These are phyloP conservation scores for Globia sparganii DNA, from an alignment of 2,888 invertebrate genomes.

Conservation along the genomic window DNA sequence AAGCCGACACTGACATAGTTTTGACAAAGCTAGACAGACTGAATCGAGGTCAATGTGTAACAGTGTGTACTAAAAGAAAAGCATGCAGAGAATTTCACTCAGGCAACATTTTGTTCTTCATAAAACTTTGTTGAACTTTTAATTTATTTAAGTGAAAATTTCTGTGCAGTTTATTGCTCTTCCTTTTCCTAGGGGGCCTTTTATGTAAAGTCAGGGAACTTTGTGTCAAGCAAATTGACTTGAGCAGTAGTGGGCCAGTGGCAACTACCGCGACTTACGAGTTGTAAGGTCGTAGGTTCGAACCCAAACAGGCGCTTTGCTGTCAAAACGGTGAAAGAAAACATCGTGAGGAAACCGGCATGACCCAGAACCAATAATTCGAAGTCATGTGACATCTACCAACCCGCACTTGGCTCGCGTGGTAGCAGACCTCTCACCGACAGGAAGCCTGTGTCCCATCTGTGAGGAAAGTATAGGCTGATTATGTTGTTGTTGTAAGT, in stretches of 20 bases:
- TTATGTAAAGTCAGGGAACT: not conserved
- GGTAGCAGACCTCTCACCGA: not conserved
- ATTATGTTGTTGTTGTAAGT: not conserved
- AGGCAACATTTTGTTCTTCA: not conserved
- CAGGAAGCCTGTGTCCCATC: not conserved
- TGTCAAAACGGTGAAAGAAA: not conserved
- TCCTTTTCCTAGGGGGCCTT: not conserved
- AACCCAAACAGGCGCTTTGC: not conserved
- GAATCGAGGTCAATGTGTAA: not conserved
- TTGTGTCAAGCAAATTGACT: not conserved
- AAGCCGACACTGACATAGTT: not conserved
- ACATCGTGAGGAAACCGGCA: not conserved
- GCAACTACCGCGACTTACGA: not conserved
- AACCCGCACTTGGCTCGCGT: not conserved
- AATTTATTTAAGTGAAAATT: not conserved
- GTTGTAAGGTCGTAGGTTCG: not conserved
- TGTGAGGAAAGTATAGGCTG: not conserved
- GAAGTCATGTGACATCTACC: not conserved
- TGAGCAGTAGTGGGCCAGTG: not conserved
- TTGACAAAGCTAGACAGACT: not conserved
- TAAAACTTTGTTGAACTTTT: not conserved
- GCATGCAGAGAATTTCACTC: conserved; percentile 1
- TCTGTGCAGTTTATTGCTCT: not conserved
- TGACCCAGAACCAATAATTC: not conserved
- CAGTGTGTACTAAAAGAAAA: not conserved